A percentile compares a stretch with the other conserved stretches of the same genome.
These are phyloP conservation scores for Ophiothrix spiculata DNA, from an alignment of 35 echinoderm and acorn worm genomes.

Conservation along the genomic window DNA sequence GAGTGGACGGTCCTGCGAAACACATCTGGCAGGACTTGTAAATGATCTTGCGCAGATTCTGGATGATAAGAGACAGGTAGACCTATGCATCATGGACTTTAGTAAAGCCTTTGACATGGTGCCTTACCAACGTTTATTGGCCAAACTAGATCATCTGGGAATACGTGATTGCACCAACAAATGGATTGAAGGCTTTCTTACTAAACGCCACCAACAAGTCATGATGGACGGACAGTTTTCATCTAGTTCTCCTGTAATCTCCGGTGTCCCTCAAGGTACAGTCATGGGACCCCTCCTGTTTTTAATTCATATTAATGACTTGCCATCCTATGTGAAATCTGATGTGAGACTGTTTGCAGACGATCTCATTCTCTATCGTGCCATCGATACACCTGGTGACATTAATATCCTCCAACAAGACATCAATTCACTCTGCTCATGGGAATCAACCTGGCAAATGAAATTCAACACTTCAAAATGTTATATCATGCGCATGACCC, in stretches of 20 bases:
- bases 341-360: no score
- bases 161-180: background rate
- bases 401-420: background rate
- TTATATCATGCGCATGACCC: background rate
- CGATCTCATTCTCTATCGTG: no score
- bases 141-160: background rate
- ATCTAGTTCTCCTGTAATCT: background rate
- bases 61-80: background rate
- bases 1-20: constrained; percentile 51
- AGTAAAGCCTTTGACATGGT: no score
- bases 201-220: background rate
- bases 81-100: constrained; percentile 1
- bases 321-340: no score
- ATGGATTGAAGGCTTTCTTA: background rate
- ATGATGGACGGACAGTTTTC: background rate
- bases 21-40: constrained; percentile 47
- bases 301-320: background rate
- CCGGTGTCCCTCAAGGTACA: constrained; percentile 3
- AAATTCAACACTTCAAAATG: constrained; percentile 24
- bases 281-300: background rate
- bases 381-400: background rate
- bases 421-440: constrained; percentile 19
- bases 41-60: constrained; percentile 53
- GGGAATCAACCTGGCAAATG: constrained; percentile 40
- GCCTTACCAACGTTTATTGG: background rate